Evolutionary conservation across 2,888 invertebrate genomes (phyloP).

Genomic region (Zygothrica quintamaculata): DNA sequence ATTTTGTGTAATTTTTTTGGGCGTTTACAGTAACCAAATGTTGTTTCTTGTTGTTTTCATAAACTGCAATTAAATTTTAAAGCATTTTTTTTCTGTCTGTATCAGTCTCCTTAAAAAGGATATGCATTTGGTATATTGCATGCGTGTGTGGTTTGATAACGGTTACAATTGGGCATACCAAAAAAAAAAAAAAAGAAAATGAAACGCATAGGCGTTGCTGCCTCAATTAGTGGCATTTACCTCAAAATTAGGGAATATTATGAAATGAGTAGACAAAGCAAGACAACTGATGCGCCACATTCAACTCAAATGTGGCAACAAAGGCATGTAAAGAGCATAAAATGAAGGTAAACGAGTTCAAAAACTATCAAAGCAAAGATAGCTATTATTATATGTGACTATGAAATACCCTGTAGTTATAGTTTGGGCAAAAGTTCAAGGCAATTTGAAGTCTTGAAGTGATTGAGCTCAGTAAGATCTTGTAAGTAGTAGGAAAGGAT

Average conservation of each 20-base stretch:
- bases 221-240: constrained; percentile 68
- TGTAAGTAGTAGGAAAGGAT: too few species aligned
- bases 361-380: not conserved
- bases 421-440: too few species aligned
- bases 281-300: not conserved
- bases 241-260: constrained; percentile 17
- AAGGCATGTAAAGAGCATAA: not conserved
- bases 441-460: too few species aligned
- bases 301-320: not conserved
- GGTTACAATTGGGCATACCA: constrained; percentile 27
- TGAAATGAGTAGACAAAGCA: not conserved
- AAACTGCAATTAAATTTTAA: constrained; percentile 51
- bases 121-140: constrained; percentile 51
- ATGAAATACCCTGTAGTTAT: too few species aligned
- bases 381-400: too few species aligned
- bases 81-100: too few species aligned
- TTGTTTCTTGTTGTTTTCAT: constrained; percentile 31
- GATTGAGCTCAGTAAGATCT: too few species aligned
- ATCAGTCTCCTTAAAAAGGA: too few species aligned
- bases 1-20: constrained; percentile 9
- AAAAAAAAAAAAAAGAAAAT: constrained; percentile 14
- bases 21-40: constrained; percentile 45
- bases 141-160: constrained; percentile 53
- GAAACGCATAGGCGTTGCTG: constrained; percentile 53
- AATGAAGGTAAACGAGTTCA: constrained; percentile 1